Evolutionary conservation across 2,888 invertebrate genomes (phyloP), one percentile per base, ranked within the genome.

Genomic region (Sesia bembeciformis): DNA sequence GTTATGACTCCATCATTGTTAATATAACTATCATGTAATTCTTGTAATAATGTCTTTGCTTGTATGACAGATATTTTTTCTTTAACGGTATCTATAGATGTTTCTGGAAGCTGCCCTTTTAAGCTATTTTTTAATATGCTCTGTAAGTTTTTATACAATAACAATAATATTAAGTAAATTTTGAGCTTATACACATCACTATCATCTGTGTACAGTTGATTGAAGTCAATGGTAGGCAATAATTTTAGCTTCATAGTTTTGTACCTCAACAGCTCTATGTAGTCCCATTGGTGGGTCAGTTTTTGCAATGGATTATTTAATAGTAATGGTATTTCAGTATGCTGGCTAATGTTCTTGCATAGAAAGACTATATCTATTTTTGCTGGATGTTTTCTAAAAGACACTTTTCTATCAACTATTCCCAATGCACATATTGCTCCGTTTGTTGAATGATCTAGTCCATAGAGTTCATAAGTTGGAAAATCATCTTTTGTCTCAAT

Each of bases 201-300:
- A 0, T 69, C 62, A 3, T 74, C 68, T 52, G 57, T 51, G 42
- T 76, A 76, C 3, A 87, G 58, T 39, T 65, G 52, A 4, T 63
- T 51, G 46, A 66, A 80, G 54, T 84, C 70, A 38, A 77, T 52
- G 4, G 57, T 51, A 0, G 86, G 85, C 39, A 82, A 56, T 4
- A 57, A 57, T 58, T 76, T 85, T 3, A 64, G 56, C 63, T 84
- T 88, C 40, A 76, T 66, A 4, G 69, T 64, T 63, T 73, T 81
- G 54, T 70, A 83, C 54, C 85, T 62, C 3, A 87, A 52, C 3
- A 77, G 49, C 68, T 84, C 84, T 52, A 89, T 62, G 3, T 76
- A 74, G 59, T 88, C 89, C 79, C 79, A 82, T 52, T 76, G 64
- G 40, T 76, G 46, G 1, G 74, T 76, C 3, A 89, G 62, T 55